Conservation (phyloP, 2,888 invertebrate species). For the Lydus trimaculatus region DNA sequence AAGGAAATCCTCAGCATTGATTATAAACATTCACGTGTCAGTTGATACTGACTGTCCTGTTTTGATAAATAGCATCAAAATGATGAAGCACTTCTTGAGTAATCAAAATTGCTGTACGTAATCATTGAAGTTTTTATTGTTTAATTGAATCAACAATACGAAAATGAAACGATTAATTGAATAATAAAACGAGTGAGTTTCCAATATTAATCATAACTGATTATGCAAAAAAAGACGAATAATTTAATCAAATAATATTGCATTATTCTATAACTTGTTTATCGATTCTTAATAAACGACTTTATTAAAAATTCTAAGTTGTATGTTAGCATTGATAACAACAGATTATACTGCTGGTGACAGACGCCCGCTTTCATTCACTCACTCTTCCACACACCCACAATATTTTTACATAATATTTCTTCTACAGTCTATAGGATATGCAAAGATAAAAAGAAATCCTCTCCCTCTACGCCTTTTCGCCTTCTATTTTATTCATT, state of each 20-base stretch:
- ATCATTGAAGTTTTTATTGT: neutral
- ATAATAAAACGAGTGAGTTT: neutral
- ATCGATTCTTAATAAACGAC: conserved; percentile 47
- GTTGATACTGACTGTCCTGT: too few species aligned
- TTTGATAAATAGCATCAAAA: neutral
- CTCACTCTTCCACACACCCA: conserved; percentile 34
- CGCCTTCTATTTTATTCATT: conserved; percentile 16
- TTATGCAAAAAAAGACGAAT: neutral
- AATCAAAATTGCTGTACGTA: neutral
- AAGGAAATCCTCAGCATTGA: too few species aligned
- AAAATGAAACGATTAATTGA: neutral
- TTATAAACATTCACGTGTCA: too few species aligned
- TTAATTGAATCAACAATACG: neutral
- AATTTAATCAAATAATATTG: conserved; percentile 20
- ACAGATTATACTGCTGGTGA: conserved; percentile 54
- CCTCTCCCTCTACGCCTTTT: neutral
- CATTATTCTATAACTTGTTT: conserved; percentile 33
- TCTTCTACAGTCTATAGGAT: too few species aligned
- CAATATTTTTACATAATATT: neutral
- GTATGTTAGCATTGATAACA: conserved; percentile 51
- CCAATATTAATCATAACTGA: neutral
- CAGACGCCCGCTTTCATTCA: conserved; percentile 52
- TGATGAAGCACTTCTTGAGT: neutral
- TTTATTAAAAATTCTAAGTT: conserved; percentile 51
- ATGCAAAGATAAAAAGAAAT: neutral